Evolutionary conservation across 2,797 vertebrate genomes (phyloP).

Genomic region (Manis pentadactyla): DNA sequence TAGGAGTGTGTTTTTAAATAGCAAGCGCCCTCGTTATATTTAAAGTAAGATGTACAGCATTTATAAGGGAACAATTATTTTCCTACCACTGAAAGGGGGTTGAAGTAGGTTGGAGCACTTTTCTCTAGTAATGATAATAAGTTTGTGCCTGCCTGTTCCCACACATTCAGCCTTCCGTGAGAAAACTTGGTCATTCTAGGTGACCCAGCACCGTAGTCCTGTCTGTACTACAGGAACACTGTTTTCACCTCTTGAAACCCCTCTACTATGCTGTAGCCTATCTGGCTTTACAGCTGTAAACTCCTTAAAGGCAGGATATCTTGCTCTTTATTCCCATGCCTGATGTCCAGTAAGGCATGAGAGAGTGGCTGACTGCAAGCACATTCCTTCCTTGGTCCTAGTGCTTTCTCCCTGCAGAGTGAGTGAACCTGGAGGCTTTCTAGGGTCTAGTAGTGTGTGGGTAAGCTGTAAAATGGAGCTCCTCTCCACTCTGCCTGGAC

Average conservation of each 20-base stretch:
- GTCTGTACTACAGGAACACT: not conserved
- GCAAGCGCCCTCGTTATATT: not conserved
- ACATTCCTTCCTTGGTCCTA: not conserved
- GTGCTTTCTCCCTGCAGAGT: not conserved
- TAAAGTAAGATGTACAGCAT: not conserved
- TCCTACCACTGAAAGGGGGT: not conserved
- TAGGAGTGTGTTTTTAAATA: slow-evolving; percentile 1
- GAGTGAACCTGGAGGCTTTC: not conserved
- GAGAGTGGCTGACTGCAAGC: not conserved
- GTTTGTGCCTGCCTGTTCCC: not conserved
- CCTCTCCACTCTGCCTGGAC: not conserved
- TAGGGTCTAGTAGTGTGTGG: not conserved
- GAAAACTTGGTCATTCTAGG: not conserved
- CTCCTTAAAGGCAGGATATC: not conserved
- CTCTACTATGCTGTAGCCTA: not conserved
- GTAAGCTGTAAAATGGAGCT: not conserved
- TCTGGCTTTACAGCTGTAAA: not conserved
- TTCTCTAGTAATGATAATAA: not conserved
- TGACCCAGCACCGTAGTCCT: not conserved
- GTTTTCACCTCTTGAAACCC: not conserved
- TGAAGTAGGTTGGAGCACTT: not conserved
- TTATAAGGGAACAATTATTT: not conserved
- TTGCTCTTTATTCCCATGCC: slow-evolving; percentile 10
- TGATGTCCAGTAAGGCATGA: not conserved
- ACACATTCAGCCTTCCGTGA: not conserved